These are phyloP conservation scores for Hermaeophaga mercurialis DNA, from an alignment of 2,888 invertebrate genomes.

Conservation along the genomic window DNA sequence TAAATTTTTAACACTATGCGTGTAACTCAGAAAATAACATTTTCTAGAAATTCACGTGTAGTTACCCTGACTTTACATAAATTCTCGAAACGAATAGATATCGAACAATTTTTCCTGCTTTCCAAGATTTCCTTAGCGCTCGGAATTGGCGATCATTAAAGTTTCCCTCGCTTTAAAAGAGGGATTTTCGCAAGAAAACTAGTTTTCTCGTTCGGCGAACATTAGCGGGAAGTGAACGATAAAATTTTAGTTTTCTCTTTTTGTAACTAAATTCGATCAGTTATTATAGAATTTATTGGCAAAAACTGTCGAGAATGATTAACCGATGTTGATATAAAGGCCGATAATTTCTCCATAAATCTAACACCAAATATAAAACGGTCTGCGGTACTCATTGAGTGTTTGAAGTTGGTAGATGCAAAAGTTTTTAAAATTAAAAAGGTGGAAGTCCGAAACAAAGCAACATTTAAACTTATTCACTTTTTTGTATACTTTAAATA, in stretches of 20 bases:
- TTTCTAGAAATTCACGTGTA: slow-evolving; percentile 1
- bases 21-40: not conserved
- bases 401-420: no score
- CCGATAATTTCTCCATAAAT: no score
- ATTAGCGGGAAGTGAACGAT: slow-evolving; percentile 16
- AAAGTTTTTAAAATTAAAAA: no score
- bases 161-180: not conserved
- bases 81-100: slow-evolving; percentile 1
- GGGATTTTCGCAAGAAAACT: slow-evolving; percentile 5
- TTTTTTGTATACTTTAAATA: no score
- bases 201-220: slow-evolving; percentile 20
- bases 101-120: slow-evolving; percentile 1
- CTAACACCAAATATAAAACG: no score
- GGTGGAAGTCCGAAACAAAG: no score
- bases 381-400: no score
- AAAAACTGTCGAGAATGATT: no score
- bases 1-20: not conserved
- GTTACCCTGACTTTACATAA: not conserved
- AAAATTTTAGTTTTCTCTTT: slow-evolving; percentile 2
- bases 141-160: slow-evolving; percentile 16
- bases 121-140: not conserved
- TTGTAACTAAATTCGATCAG: not conserved
- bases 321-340: no score
- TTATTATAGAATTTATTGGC: not conserved
- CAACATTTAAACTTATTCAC: no score